These are phyloP conservation scores for Drosophila insularis DNA, from an alignment of 1,140 invertebrate species.

Conservation along the genomic window DNA sequence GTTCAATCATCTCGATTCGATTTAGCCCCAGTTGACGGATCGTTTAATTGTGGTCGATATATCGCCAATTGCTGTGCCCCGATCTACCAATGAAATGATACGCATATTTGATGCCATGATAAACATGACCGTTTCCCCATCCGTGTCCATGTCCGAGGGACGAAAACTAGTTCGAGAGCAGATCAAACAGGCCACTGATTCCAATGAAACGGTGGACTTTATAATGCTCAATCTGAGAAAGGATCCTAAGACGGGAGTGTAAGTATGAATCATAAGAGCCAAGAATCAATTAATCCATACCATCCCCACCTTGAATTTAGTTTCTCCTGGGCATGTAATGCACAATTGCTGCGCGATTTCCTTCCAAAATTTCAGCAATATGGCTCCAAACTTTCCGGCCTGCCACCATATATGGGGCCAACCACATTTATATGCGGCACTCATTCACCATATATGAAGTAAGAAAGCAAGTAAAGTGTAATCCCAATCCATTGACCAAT, in stretches of 20 bases:
- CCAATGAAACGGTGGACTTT: slow-evolving; percentile 84
- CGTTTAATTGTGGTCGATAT: slow-evolving; percentile 93
- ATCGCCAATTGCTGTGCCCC: slow-evolving; percentile 88
- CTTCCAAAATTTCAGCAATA: slow-evolving; percentile 87
- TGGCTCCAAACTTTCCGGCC: slow-evolving; percentile 82
- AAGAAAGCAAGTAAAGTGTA: slow-evolving; percentile 49
- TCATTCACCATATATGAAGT: slow-evolving; percentile 91
- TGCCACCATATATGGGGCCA: slow-evolving; percentile 86
- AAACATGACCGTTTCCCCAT: slow-evolving; percentile 84
- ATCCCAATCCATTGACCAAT: slow-evolving; percentile 12
- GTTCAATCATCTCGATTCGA: slow-evolving; percentile 3
- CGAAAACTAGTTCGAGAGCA: slow-evolving; percentile 85
- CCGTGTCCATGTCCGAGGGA: slow-evolving; percentile 86
- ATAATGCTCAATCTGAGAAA: slow-evolving; percentile 83
- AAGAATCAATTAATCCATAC: no score
- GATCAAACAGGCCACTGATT: slow-evolving; percentile 82
- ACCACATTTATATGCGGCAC: slow-evolving; percentile 92
- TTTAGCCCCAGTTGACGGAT: slow-evolving; percentile 89
- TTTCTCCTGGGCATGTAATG: slow-evolving; percentile 82
- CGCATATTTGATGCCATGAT: slow-evolving; percentile 87
- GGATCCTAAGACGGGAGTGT: slow-evolving; percentile 47
- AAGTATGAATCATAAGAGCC: slow-evolving; percentile 12
- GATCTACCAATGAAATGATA: slow-evolving; percentile 85
- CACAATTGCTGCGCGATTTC: slow-evolving; percentile 87
- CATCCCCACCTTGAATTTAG: slow-evolving; percentile 16